Conservation (phyloP, 2,888 invertebrate species). For the Mesochorus sp. region DNA sequence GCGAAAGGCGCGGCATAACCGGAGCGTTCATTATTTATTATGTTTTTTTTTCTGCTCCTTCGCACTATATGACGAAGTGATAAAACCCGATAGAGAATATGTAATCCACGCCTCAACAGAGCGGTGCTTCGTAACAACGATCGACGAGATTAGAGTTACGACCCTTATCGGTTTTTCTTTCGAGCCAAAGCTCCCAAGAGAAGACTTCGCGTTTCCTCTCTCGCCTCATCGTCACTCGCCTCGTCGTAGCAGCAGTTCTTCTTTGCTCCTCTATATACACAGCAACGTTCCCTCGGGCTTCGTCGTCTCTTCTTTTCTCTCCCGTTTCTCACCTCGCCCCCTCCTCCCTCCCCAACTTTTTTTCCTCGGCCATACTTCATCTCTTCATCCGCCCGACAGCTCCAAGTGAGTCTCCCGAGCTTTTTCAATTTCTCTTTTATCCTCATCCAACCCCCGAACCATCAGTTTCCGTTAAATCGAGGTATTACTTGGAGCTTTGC, state of each 20-base stretch:
- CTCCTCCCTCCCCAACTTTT: constrained; percentile 43
- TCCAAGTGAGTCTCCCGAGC: constrained; percentile 28
- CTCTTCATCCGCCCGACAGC: constrained; percentile 47
- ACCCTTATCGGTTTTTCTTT: constrained; percentile 56
- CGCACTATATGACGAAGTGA: neutral
- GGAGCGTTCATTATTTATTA: no score
- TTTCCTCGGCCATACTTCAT: constrained; percentile 8
- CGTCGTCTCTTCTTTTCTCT: constrained; percentile 8
- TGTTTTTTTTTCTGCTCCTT: neutral
- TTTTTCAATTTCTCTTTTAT: constrained; percentile 61
- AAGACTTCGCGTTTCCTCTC: constrained; percentile 34
- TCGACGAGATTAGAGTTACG: constrained; percentile 59
- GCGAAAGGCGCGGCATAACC: no score
- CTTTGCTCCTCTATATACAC: neutral
- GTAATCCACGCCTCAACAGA: neutral
- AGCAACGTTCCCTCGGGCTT: neutral
- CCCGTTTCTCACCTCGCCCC: constrained; percentile 8
- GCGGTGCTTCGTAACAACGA: constrained; percentile 47
- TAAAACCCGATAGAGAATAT: constrained; percentile 5
- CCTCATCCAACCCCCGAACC: constrained; percentile 36
- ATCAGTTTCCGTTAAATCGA: constrained; percentile 58
- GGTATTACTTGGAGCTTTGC: constrained; percentile 45
- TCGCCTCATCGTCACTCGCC: neutral
- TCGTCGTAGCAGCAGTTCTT: neutral
- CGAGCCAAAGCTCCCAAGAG: constrained; percentile 44